Base-by-base conservation (phyloP, 2,888 invertebrate genomes). In the Rhyacophila evoluta region DNA sequence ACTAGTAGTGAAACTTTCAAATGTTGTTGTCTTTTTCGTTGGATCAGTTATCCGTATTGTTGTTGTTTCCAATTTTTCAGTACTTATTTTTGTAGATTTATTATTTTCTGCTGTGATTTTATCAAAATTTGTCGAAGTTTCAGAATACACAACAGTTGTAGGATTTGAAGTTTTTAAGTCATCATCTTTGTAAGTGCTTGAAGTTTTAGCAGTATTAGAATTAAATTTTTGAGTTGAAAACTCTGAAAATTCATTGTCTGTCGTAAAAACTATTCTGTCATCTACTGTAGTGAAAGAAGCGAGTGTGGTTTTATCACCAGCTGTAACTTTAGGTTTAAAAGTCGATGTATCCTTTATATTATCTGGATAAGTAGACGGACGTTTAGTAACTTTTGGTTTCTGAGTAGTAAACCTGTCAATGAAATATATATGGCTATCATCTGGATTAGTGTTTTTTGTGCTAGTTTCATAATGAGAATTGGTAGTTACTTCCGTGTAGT, bases 381-480 rank as follows among this genome's bases (percentile, higher is more conserved):
- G 19, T 25, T 19, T 55, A 25, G 55, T 55, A 19, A 25, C 55
- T 19, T 55, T 74, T 1, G 41, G 55, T 29, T 38, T 28, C 10
- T 29, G 28, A 1, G 69, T 69, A 27, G 69, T 29, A 12, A 69
- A n/a, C 33, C n/a, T 69, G 15, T 69, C 33, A 12, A 69, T 69
- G 15, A 69, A 69, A 28, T 69, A 69, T 4, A 69, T 69, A 28
- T 69, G 28, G 28, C 69, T 69, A 69, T 69, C 69, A 69, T 55
- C 55, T 8, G 55, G 55, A 4, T 15, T 19, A 1, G 69, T 33
- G 5, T 28, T 33, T 12, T 27, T 11, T 69, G 28, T 11, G n/a
- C 12, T 69, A 29, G 69, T 69, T 29, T 69, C 69, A 29, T 28
- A 11, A 1, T 28, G 29, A n/a, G n/a, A 55, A 25, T 55, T 19